phyloP scores from a whole-genome alignment of 2,888 invertebrate genomes.

The Neoscelio sp. region DNA sequence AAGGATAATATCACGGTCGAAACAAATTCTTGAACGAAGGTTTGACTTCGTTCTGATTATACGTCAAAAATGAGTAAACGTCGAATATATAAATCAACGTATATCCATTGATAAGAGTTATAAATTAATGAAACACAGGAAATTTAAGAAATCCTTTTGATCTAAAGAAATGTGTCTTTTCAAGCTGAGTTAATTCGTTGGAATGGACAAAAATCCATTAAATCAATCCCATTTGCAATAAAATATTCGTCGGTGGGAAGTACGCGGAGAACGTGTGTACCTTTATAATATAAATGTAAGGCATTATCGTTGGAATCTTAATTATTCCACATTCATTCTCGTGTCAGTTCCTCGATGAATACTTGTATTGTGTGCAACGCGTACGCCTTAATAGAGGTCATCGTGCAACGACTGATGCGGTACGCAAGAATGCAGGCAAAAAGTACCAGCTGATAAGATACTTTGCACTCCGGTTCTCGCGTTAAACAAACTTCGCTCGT shows the following conservation, averaged over 20 bases:
- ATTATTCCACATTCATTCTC: slow-evolving; percentile 61
- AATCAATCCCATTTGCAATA: slow-evolving; percentile 17
- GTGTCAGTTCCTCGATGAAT: slow-evolving; percentile 52
- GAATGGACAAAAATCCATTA: not conserved
- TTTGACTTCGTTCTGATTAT: too few relatives aligned
- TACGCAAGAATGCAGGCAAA: not conserved
- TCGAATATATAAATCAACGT: too few relatives aligned
- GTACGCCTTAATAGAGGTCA: slow-evolving; percentile 41
- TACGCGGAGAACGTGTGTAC: slow-evolving; percentile 35
- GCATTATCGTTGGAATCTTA: slow-evolving; percentile 60
- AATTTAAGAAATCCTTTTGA: too few relatives aligned
- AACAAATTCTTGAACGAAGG: too few relatives aligned
- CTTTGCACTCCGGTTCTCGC: not conserved
- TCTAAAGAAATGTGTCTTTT: too few relatives aligned
- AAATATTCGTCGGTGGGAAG: slow-evolving; percentile 11
- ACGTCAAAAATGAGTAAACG: too few relatives aligned
- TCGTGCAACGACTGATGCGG: slow-evolving; percentile 9
- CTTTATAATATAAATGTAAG: slow-evolving; percentile 25
- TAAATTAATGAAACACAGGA: too few relatives aligned
- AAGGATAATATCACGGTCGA: too few relatives aligned
- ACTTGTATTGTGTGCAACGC: slow-evolving; percentile 29
- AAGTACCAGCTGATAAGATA: not conserved
- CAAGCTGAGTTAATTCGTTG: too few relatives aligned
- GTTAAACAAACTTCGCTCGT: too few relatives aligned
- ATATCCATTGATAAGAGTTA: too few relatives aligned